phyloP scores from a whole-genome alignment of 2,888 invertebrate species.

The Pecten maximus region DNA sequence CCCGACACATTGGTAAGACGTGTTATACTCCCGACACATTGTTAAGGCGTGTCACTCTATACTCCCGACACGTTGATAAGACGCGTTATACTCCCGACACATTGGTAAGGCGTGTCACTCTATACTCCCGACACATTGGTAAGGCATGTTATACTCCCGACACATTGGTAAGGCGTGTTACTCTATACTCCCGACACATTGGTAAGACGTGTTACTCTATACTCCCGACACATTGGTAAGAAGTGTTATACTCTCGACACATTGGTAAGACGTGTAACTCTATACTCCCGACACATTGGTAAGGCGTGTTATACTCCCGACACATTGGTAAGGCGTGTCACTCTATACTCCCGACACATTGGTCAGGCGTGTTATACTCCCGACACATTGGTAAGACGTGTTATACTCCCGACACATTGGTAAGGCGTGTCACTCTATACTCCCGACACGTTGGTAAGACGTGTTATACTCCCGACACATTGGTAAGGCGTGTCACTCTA shows the following conservation, averaged over 20 bases:
- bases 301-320: slow-evolving; percentile 54
- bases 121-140: slow-evolving; percentile 75
- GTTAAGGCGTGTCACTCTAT: slow-evolving; percentile 63
- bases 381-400: slow-evolving; percentile 70
- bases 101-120: slow-evolving; percentile 62
- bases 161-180: slow-evolving; percentile 70
- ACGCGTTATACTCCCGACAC: slow-evolving; percentile 69
- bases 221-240: slow-evolving; percentile 74
- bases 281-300: slow-evolving; percentile 75
- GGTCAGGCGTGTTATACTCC: slow-evolving; percentile 63
- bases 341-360: slow-evolving; percentile 69
- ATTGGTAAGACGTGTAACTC: slow-evolving; percentile 62
- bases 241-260: slow-evolving; percentile 63
- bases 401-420: slow-evolving; percentile 71
- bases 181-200: slow-evolving; percentile 69
- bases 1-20: slow-evolving; percentile 72
- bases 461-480: slow-evolving; percentile 66
- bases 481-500: slow-evolving; percentile 60
- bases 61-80: no score
- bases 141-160: slow-evolving; percentile 54
- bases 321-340: slow-evolving; percentile 70
- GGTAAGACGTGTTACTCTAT: slow-evolving; percentile 61
- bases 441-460: slow-evolving; percentile 73
- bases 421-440: slow-evolving; percentile 51
- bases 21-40: slow-evolving; percentile 66